Percentiles rank a stretch among this genome's conserved stretches.
Conservation (phyloP, 2,888 invertebrate genomes). For the Cryptocheilus praepositus region DNA sequence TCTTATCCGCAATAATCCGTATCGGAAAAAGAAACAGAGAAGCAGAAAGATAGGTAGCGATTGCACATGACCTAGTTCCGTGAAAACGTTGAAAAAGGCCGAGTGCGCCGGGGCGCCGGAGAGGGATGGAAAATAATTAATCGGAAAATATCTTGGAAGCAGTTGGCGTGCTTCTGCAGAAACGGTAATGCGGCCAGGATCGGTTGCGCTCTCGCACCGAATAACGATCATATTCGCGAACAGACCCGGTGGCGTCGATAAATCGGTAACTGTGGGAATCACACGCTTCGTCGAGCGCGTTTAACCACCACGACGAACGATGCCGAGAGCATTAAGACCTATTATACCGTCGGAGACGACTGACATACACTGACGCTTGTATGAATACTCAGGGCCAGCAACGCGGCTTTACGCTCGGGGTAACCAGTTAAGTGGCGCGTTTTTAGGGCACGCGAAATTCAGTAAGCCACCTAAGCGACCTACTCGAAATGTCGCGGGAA, state of each 20-base stretch:
- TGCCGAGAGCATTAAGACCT: conserved; percentile 30
- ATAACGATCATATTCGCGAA: background rate
- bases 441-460: too few relatives aligned
- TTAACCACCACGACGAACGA: conserved; percentile 32
- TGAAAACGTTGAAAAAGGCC: too few relatives aligned
- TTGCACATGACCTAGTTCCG: too few relatives aligned
- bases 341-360: conserved; percentile 23
- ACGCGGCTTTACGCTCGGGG: conserved; percentile 12
- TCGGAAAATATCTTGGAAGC: background rate
- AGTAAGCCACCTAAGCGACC: too few relatives aligned
- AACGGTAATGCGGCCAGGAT: conserved; percentile 2
- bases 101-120: too few relatives aligned
- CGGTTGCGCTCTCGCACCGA: background rate
- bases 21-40: too few relatives aligned
- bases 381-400: background rate
- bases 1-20: too few relatives aligned
- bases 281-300: conserved; percentile 27
- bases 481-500: too few relatives aligned
- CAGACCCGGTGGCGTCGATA: conserved; percentile 22
- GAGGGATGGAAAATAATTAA: too few relatives aligned
- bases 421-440: too few relatives aligned
- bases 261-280: conserved; percentile 43
- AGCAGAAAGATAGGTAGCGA: too few relatives aligned
- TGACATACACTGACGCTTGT: conserved; percentile 22
- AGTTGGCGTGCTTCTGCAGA: background rate